Evolutionary conservation across 2,797 vertebrate genomes (phyloP).

Genomic region (Acropternis orthonyx): DNA sequence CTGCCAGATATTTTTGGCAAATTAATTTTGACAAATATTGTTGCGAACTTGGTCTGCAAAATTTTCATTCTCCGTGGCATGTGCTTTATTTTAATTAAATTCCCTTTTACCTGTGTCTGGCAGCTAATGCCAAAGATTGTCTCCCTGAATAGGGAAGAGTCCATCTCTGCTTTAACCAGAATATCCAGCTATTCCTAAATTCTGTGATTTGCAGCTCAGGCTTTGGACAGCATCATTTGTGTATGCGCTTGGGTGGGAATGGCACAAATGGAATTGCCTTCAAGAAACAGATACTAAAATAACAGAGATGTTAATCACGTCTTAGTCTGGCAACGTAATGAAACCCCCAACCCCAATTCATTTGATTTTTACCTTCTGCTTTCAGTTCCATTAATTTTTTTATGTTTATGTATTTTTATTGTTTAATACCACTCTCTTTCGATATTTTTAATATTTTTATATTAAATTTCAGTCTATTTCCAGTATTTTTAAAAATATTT

Average conservation of each 20-base stretch:
- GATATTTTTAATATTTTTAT: background rate
- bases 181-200: background rate
- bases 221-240: background rate
- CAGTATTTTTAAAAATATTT: background rate
- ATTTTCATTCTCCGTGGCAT: accelerated
- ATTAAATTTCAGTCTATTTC: background rate
- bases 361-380: background rate
- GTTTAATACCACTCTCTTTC: background rate
- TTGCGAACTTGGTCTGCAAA: background rate
- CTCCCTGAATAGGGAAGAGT: background rate
- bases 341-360: background rate
- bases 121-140: background rate
- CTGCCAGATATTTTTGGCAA: background rate
- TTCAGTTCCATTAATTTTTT: background rate
- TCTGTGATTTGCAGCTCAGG: background rate
- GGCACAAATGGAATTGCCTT: background rate
- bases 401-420: background rate
- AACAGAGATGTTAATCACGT: background rate
- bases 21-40: background rate
- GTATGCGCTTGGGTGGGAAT: background rate
- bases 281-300: background rate
- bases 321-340: background rate
- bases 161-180: background rate
- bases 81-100: background rate
- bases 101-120: background rate